Evolutionary conservation across 2,888 invertebrate genomes (phyloP), one percentile per base, ranked within the genome.

Genomic region (Pristionchus fissidentatus): DNA sequence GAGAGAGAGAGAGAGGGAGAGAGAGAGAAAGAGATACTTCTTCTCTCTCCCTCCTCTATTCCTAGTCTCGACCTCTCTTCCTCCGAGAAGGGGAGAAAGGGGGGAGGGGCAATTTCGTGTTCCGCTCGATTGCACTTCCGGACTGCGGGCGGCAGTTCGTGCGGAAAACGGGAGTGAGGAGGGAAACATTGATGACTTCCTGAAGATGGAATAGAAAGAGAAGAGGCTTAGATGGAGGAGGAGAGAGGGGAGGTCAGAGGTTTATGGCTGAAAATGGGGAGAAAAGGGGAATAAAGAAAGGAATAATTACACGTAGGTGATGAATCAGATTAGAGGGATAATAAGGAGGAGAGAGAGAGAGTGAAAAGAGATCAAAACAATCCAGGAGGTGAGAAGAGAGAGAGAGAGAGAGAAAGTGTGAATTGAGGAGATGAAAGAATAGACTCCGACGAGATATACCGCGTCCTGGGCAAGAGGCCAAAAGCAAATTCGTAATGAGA

Each of bases 111-210:
- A 70, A 70, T 70, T 55, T 62, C 75, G 46, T 29, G 29, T 49
- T 75, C 75, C 75, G 10, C 29, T 49, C 41, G 26, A 29, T 19
- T 49, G 35, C 1, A 75, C 75, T 75, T 75, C 75, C 70, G 70
- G 70, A 70, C 41, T 60, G 32, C 60, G 43, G 43, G 41, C 8
- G 26, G 26, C 41, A 38, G n/a, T n/a, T n/a, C n/a, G n/a, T n/a
- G n/a, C n/a, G n/a, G 38, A 35, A 41, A 70, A 41, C 43, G 70
- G 70, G 26, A 70, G 32, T 38, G 38, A 70, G 13, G n/a, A 41
- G 43, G 70, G 70, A 70, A 70, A 70, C n/a, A 70, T 70, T 38
- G 43, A n/a, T 70, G 70, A 70, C 75, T 75, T 75, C 75, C 75
- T 46, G 22, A 66, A 19, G 15, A 32, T n/a, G 22, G 70, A 70